Percentiles rank a stretch among this genome's conserved stretches.
Conservation (phyloP, 2,113 vertebrate genomes). For the Rhizomys pruinosus region DNA sequence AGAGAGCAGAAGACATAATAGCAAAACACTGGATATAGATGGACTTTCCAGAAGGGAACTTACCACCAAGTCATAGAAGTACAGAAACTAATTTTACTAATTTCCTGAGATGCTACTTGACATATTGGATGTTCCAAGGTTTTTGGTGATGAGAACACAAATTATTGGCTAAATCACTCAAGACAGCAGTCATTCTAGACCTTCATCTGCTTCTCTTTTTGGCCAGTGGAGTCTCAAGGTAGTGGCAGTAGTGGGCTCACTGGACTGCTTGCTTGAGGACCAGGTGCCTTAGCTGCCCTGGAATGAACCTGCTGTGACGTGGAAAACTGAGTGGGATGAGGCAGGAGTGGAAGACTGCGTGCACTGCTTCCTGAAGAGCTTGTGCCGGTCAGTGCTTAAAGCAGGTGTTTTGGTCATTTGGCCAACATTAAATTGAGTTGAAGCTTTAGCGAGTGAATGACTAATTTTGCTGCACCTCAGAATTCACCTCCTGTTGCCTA, state of each 20-base stretch:
- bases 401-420: slow-evolving; percentile 25
- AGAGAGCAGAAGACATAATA: neutral
- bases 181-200: neutral
- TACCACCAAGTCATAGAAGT: neutral
- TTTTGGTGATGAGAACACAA: neutral
- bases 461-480: slow-evolving; percentile 19
- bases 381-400: neutral
- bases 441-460: slow-evolving; percentile 29
- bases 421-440: slow-evolving; percentile 39
- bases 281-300: neutral
- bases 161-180: neutral
- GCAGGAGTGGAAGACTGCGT: neutral
- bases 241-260: neutral
- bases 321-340: neutral
- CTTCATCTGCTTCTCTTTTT: neutral
- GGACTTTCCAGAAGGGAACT: neutral
- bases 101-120: neutral
- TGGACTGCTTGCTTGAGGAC: neutral
- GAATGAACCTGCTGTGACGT: neutral
- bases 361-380: neutral
- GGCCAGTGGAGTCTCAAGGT: neutral
- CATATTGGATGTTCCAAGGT: neutral
- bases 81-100: neutral
- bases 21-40: neutral
- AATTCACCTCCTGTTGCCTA: slow-evolving; percentile 47